These are phyloP conservation scores for Listronotus bonariensis DNA, from an alignment of 1,140 invertebrate genomes.

Conservation along the genomic window DNA sequence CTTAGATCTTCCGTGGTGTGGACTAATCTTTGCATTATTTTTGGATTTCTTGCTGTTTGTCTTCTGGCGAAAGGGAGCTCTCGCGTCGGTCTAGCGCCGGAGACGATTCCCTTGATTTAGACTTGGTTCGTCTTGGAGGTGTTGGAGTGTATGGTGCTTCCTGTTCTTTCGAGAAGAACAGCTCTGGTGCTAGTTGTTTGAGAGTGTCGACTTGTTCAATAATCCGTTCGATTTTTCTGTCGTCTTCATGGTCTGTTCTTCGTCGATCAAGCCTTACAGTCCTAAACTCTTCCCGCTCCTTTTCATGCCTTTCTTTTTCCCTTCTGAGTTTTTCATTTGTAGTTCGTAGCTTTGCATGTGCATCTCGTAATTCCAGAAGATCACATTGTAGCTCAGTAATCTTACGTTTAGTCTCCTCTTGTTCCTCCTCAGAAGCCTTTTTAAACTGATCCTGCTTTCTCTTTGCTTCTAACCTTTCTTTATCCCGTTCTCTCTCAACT, in stretches of 20 bases:
- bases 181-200: slow-evolving; percentile 72
- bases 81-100: slow-evolving; percentile 59
- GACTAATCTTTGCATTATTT: slow-evolving; percentile 55
- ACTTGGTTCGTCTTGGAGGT: slow-evolving; percentile 62
- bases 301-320: slow-evolving; percentile 84
- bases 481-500: slow-evolving; percentile 86
- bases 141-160: slow-evolving; percentile 59
- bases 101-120: slow-evolving; percentile 66
- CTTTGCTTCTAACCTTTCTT: slow-evolving; percentile 85
- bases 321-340: slow-evolving; percentile 87
- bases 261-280: slow-evolving; percentile 59
- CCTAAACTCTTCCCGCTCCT: slow-evolving; percentile 75
- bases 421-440: slow-evolving; percentile 83
- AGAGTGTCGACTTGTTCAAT: slow-evolving; percentile 78
- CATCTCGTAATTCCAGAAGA: slow-evolving; percentile 83
- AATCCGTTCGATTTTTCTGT: slow-evolving; percentile 69
- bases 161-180: slow-evolving; percentile 53
- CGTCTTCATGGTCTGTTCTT: slow-evolving; percentile 65
- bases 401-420: slow-evolving; percentile 86
- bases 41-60: slow-evolving; percentile 53
- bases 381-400: slow-evolving; percentile 83
- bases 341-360: slow-evolving; percentile 88
- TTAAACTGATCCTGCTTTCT: slow-evolving; percentile 84
- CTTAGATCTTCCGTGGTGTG: slow-evolving; percentile 61
- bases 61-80: slow-evolving; percentile 45